Evolutionary conservation across 2,797 vertebrate species (phyloP).

Genomic region (Clarias pachynema): DNA sequence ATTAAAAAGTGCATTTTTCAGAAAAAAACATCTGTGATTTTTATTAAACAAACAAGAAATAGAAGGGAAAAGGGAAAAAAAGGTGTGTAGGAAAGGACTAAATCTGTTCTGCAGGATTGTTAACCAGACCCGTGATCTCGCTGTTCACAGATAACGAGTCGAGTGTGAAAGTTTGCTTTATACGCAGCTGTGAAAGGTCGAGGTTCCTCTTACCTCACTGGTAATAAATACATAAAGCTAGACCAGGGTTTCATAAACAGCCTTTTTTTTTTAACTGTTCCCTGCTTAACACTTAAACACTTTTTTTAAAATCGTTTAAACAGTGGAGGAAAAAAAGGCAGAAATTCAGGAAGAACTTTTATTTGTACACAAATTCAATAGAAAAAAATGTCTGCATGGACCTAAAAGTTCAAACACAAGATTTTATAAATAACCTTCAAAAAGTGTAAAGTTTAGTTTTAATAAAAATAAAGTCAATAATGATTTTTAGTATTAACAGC

Average conservation of each 20-base stretch:
- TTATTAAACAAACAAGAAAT: neutral
- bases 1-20: neutral
- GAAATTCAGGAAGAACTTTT: conserved; percentile 9
- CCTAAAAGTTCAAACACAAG: neutral
- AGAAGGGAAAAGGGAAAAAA: neutral
- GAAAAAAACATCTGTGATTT: neutral
- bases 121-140: neutral
- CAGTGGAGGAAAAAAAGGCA: neutral
- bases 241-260: neutral
- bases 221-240: conserved; percentile 19
- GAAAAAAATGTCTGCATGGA: neutral
- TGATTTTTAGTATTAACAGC: neutral
- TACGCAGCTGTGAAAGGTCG: conserved; percentile 10
- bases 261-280: too few relatives aligned
- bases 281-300: neutral
- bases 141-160: neutral
- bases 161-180: conserved; percentile 17
- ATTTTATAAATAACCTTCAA: conserved; percentile 31
- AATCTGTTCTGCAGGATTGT: conserved; percentile 12
- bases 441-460: neutral
- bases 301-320: neutral
- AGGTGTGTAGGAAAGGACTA: neutral
- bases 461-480: neutral
- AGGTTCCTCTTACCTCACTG: conserved; percentile 20
- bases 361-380: neutral